phyloP scores from a whole-genome alignment of 2,113 vertebrate species.

The Zosterops lateralis region DNA sequence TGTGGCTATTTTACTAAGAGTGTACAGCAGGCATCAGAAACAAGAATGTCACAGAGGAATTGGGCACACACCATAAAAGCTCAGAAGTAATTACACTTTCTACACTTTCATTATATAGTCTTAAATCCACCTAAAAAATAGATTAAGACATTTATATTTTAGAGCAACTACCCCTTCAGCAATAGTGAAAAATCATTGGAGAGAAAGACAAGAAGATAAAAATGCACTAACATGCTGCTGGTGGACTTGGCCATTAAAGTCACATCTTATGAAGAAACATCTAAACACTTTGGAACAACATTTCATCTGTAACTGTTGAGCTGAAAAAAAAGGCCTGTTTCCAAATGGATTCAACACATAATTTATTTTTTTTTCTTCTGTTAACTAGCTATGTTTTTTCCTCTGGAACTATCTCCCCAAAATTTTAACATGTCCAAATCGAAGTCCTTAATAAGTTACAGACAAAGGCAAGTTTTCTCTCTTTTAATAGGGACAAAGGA shows the following conservation, averaged over 20 bases:
- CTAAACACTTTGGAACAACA: neutral
- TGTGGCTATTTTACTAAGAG: neutral
- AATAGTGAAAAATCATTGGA: neutral
- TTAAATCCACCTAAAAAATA: neutral
- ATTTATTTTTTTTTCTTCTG: neutral
- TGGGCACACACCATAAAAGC: neutral
- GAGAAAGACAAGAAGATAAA: neutral
- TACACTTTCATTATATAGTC: neutral
- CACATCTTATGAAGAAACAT: neutral
- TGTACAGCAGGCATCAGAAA: neutral
- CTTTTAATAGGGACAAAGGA: neutral
- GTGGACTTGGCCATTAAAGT: neutral
- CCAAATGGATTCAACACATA: neutral
- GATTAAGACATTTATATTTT: neutral
- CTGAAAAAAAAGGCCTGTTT: neutral
- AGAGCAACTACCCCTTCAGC: neutral
- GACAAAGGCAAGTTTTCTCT: neutral
- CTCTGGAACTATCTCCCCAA: neutral
- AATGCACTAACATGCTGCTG: neutral
- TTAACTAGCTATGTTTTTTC: neutral
- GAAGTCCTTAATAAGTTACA: neutral
- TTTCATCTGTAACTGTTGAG: neutral
- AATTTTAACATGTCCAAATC: neutral
- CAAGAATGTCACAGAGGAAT: neutral
- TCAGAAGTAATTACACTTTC: neutral